These are phyloP conservation scores for Aphelocoma californica DNA, from an alignment of 2,797 vertebrate species.

Conservation along the genomic window DNA sequence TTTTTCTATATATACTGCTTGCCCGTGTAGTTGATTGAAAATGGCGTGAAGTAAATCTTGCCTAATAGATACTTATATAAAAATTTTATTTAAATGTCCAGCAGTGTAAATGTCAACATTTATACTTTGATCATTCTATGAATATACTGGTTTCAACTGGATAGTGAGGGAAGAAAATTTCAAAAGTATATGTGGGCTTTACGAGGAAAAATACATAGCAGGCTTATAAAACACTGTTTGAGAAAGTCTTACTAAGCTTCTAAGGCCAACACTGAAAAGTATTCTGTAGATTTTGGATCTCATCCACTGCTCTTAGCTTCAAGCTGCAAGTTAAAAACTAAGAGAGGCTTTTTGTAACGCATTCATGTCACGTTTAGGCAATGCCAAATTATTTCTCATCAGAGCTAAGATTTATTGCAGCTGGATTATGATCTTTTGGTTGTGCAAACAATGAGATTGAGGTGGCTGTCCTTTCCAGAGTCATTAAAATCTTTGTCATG, in stretches of 20 bases:
- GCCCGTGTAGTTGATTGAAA: slow-evolving; percentile 72
- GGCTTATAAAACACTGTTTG: slow-evolving; percentile 33
- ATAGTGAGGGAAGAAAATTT: neutral
- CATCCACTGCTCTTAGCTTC: slow-evolving; percentile 7
- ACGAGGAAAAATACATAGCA: slow-evolving; percentile 36
- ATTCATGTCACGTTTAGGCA: slow-evolving; percentile 1
- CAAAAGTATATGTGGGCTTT: neutral
- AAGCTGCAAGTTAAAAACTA: slow-evolving; percentile 2
- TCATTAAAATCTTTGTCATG: neutral
- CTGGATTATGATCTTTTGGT: slow-evolving; percentile 5
- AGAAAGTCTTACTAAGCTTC: slow-evolving; percentile 34
- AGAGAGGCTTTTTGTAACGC: neutral
- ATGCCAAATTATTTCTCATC: slow-evolving; percentile 29
- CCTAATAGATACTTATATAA: slow-evolving; percentile 74
- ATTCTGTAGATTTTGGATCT: slow-evolving; percentile 48
- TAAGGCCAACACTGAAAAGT: slow-evolving; percentile 25
- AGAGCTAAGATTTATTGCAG: slow-evolving; percentile 2
- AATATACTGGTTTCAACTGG: slow-evolving; percentile 54
- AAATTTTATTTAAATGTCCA: slow-evolving; percentile 72
- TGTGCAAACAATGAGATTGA: neutral
- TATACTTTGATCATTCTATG: slow-evolving; percentile 66
- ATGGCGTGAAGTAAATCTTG: slow-evolving; percentile 72
- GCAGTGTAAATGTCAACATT: slow-evolving; percentile 52
- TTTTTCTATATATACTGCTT: slow-evolving; percentile 67
- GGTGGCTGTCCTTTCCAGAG: neutral